Percentiles rank a stretch among this genome's conserved stretches.
phyloP scores from a whole-genome alignment of 2,113 vertebrate genomes.

The Podarcis muralis region DNA sequence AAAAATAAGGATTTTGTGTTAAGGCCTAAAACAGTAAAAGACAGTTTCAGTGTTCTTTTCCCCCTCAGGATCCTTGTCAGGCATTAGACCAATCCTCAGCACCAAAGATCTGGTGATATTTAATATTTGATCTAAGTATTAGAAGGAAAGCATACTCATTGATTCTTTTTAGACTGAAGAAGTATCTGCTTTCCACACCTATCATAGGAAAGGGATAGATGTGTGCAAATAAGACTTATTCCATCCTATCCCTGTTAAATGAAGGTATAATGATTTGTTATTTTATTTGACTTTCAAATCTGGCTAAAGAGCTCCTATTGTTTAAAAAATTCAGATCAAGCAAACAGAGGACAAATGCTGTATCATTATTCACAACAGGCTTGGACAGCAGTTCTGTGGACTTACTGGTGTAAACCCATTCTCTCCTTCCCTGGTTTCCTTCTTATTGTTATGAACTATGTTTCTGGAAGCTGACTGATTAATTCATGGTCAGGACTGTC shows the following conservation, averaged over 20 bases:
- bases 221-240: background rate
- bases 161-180: background rate
- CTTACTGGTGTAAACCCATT: conserved; percentile 31
- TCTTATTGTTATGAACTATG: conserved; percentile 18
- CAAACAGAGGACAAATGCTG: background rate
- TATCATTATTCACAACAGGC: conserved; percentile 5
- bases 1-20: background rate
- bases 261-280: background rate
- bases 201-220: background rate
- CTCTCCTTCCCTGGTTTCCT: background rate
- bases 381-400: background rate
- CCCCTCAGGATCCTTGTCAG: background rate
- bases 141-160: background rate
- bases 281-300: conserved; percentile 7
- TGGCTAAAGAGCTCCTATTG: background rate
- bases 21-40: background rate
- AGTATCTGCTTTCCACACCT: background rate
- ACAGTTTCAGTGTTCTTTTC: background rate
- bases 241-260: background rate
- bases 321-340: conserved; percentile 15
- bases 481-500: conserved; percentile 33
- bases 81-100: background rate
- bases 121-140: background rate
- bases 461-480: background rate
- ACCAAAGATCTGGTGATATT: background rate